phyloP scores from a whole-genome alignment of 64 coral and sea anemone genomes.

The Cladopsammia gracilis region DNA sequence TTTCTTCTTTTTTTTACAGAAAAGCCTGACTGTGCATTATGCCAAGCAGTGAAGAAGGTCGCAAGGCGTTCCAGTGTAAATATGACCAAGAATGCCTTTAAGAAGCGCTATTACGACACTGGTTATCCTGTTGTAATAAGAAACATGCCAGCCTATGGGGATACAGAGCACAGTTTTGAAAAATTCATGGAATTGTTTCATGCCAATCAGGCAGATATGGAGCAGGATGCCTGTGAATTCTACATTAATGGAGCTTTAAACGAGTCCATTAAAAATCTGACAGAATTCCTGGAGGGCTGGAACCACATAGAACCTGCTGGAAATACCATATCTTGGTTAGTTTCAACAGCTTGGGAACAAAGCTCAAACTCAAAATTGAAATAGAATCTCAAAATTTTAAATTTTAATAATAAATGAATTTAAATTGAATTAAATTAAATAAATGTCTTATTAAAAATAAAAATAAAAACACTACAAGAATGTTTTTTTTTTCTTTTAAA shows the following conservation, averaged over 20 bases:
- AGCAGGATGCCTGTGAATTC: constrained; percentile 83
- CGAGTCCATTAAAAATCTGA: constrained; percentile 38
- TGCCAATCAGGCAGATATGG: constrained; percentile 64
- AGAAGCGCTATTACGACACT: constrained; percentile 80
- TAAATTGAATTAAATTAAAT: no score
- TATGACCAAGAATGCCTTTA: constrained; percentile 75
- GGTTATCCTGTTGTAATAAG: constrained; percentile 74
- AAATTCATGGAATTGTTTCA: constrained; percentile 69
- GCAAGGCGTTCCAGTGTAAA: constrained; percentile 51
- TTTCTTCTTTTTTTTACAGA: constrained; percentile 39
- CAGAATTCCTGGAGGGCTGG: constrained; percentile 72
- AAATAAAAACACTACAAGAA: no score
- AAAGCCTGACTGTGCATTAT: constrained; percentile 81
- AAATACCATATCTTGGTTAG: constrained; percentile 76
- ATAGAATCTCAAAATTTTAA: no score
- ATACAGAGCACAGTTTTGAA: constrained; percentile 71
- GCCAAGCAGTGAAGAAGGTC: constrained; percentile 52
- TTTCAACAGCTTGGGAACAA: no score
- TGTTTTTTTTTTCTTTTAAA: no score
- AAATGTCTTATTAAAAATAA: no score
- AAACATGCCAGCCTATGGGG: constrained; percentile 75
- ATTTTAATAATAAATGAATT: no score
- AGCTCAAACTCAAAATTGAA: no score
- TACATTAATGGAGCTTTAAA: constrained; percentile 48
- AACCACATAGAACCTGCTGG: constrained; percentile 73